Evolutionary conservation across 30 jellyfish, hydroid and myxozoan genomes (phyloP).

Genomic region (Catostylus mosaicus): DNA sequence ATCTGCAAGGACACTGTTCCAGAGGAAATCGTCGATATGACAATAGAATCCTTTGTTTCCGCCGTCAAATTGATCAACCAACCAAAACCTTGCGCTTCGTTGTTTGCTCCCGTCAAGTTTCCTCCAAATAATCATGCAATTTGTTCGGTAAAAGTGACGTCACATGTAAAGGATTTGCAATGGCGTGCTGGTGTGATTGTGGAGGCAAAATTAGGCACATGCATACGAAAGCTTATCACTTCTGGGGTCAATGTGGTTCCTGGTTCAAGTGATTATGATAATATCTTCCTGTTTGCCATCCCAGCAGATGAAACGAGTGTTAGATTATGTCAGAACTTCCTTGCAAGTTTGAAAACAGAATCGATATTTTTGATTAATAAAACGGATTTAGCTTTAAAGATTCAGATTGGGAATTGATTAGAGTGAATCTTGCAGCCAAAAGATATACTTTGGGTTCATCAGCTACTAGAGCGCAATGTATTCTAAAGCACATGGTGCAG

Average conservation of each 20-base stretch:
- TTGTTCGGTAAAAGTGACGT: slow-evolving; percentile 28
- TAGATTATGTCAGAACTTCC: slow-evolving; percentile 4
- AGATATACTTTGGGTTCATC: too few relatives aligned
- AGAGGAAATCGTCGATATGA: slow-evolving; percentile 12
- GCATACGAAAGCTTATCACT: slow-evolving; percentile 61
- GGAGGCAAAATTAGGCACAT: slow-evolving; percentile 87
- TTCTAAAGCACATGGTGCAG: too few relatives aligned
- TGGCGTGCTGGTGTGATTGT: slow-evolving; percentile 81
- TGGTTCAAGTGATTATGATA: slow-evolving; percentile 65
- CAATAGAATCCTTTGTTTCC: slow-evolving; percentile 29
- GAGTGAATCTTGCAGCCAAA: too few relatives aligned
- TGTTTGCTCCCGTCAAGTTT: slow-evolving; percentile 44
- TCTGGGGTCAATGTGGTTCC: slow-evolving; percentile 76
- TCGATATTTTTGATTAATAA: slow-evolving; percentile 17
- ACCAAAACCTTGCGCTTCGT: slow-evolving; percentile 11
- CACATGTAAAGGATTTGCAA: slow-evolving; percentile 49
- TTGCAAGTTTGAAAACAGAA: slow-evolving; percentile 31
- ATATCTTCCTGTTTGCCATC: slow-evolving; percentile 38
- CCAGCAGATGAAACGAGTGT: slow-evolving; percentile 27
- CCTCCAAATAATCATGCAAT: slow-evolving; percentile 46
- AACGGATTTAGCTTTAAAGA: slow-evolving; percentile 4
- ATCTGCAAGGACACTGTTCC: slow-evolving; percentile 88
- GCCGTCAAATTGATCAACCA: slow-evolving; percentile 36
- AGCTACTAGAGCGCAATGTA: too few relatives aligned
- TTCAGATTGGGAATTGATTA: not conserved